These are phyloP conservation scores for Channa argus DNA, from an alignment of 2,113 vertebrate species.

Conservation along the genomic window DNA sequence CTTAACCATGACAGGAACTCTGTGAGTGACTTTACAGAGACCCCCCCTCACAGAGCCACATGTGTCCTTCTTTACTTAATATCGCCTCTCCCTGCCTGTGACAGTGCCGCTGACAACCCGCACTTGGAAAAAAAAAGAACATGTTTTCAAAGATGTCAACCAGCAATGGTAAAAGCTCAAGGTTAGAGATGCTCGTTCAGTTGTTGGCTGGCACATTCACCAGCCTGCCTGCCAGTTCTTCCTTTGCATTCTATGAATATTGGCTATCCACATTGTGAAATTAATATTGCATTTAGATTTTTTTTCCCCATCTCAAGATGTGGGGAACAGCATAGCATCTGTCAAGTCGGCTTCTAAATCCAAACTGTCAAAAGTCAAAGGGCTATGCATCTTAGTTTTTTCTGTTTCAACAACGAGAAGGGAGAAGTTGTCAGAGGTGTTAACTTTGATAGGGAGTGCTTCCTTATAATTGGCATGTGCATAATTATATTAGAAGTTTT, in stretches of 20 bases:
- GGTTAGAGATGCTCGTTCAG: slow-evolving; percentile 76
- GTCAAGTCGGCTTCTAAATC: slow-evolving; percentile 74
- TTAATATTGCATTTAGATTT: slow-evolving; percentile 76
- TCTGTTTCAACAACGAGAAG: slow-evolving; percentile 57
- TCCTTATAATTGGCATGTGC: slow-evolving; percentile 42
- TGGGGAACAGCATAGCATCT: slow-evolving; percentile 64
- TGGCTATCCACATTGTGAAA: slow-evolving; percentile 71
- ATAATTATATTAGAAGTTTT: slow-evolving; percentile 62
- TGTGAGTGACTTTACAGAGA: slow-evolving; percentile 94
- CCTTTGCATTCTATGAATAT: slow-evolving; percentile 58
- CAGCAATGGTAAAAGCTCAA: slow-evolving; percentile 76
- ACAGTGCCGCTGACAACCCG: slow-evolving; percentile 80
- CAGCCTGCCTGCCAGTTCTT: slow-evolving; percentile 44
- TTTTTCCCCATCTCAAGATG: slow-evolving; percentile 52
- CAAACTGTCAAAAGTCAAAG: slow-evolving; percentile 71
- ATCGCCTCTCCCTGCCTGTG: slow-evolving; percentile 72
- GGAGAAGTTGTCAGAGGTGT: slow-evolving; percentile 64
- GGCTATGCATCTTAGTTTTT: slow-evolving; percentile 57
- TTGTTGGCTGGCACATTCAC: slow-evolving; percentile 52
- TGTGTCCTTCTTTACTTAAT: slow-evolving; percentile 94
- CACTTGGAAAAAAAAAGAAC: slow-evolving; percentile 62
- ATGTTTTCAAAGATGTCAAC: slow-evolving; percentile 79
- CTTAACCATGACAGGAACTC: slow-evolving; percentile 97
- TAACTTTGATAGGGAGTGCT: slow-evolving; percentile 59
- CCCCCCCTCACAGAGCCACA: slow-evolving; percentile 86